A percentile compares a stretch with the other conserved stretches of the same genome.
phyloP scores from a whole-genome alignment of 92 coral and sea anemone species.

The Actinostola sp. region DNA sequence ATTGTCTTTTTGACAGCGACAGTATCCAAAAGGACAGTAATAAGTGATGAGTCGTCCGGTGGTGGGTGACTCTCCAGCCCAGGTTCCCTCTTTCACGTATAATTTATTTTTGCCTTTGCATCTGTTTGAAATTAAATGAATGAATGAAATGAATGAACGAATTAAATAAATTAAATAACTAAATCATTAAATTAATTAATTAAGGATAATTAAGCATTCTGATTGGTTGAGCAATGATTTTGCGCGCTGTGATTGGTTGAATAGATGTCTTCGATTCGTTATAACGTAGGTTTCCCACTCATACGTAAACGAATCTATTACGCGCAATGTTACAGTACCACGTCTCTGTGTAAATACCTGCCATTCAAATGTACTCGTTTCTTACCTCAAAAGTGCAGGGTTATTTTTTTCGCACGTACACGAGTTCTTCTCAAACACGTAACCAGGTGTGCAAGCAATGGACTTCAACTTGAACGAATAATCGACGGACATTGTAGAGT shows the following conservation, averaged over 20 bases:
- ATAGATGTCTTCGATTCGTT: no score
- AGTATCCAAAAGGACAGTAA: constrained; percentile 82
- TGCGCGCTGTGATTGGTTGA: no score
- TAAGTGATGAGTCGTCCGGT: constrained; percentile 74
- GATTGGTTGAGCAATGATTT: no score
- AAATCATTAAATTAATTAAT: no score
- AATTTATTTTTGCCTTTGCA: constrained; percentile 54
- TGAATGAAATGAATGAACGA: no score
- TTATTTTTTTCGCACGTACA: constrained; percentile 71
- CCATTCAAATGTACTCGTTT: background rate
- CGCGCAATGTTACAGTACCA: no score
- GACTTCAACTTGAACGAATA: constrained; percentile 57
- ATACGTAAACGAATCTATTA: no score
- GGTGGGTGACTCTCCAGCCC: constrained; percentile 75
- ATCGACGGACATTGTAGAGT: constrained; percentile 56
- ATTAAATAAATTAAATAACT: no score
- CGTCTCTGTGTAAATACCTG: no score
- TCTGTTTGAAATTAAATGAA: no score
- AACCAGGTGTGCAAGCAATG: constrained; percentile 87
- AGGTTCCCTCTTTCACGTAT: constrained; percentile 76
- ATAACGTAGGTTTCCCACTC: no score
- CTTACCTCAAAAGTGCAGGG: constrained; percentile 44
- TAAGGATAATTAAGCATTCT: no score
- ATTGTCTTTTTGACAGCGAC: constrained; percentile 53
- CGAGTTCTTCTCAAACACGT: constrained; percentile 42